Percentiles rank a stretch among this genome's conserved stretches.
Evolutionary conservation across 2,797 vertebrate genomes (phyloP).

Genomic region (Crenuchus spilurus): DNA sequence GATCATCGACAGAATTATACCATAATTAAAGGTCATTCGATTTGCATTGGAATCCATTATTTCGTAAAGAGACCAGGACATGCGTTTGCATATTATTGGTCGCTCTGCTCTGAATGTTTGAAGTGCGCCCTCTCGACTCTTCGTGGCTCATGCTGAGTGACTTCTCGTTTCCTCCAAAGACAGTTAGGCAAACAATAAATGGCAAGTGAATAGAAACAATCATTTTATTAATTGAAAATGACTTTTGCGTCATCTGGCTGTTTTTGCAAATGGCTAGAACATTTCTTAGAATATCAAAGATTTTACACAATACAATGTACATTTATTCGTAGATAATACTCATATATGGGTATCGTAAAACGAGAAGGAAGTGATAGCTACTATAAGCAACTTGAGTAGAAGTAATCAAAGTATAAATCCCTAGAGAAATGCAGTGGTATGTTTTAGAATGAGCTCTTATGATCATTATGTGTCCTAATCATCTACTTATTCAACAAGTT

Average conservation of each 20-base stretch:
- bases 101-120: constrained; percentile 45
- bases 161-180: constrained; percentile 29
- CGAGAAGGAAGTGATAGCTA: constrained; percentile 18
- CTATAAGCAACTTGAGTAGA: not conserved
- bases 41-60: constrained; percentile 66
- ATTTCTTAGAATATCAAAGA: not conserved
- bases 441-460: too few species aligned
- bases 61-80: constrained; percentile 47
- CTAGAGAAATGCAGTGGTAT: not conserved
- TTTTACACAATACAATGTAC: not conserved
- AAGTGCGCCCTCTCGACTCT: constrained; percentile 42
- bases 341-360: not conserved
- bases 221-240: constrained; percentile 6
- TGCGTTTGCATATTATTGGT: constrained; percentile 57
- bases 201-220: constrained; percentile 27
- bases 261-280: constrained; percentile 7
- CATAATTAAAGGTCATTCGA: constrained; percentile 82
- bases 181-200: constrained; percentile 35
- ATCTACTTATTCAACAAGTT: too few species aligned
- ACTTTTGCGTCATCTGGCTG: constrained; percentile 11
- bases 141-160: constrained; percentile 34
- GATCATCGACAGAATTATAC: constrained; percentile 75
- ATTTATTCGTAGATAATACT: constrained; percentile 12
- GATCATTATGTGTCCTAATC: too few species aligned
- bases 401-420: not conserved